These are phyloP conservation scores for Anoplopoma fimbria DNA, from an alignment of 2,113 vertebrate species.

Conservation along the genomic window DNA sequence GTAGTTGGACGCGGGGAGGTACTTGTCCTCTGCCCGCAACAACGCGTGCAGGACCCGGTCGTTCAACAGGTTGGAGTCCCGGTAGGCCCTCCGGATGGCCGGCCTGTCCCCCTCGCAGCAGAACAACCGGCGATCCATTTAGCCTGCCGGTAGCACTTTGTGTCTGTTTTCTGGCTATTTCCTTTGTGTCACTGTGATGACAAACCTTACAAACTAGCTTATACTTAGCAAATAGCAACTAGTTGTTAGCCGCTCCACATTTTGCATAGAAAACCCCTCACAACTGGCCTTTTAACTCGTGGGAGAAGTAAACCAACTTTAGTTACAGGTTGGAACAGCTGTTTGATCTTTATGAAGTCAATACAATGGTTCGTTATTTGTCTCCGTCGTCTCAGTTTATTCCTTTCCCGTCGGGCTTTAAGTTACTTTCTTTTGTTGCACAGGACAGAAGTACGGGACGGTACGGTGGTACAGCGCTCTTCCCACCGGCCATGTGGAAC, in stretches of 20 bases:
- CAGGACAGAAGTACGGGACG: background rate
- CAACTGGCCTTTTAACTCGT: background rate
- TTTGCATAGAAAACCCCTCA: background rate
- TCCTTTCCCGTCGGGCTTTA: background rate
- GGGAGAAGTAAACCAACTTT: background rate
- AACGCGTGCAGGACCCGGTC: constrained; percentile 93
- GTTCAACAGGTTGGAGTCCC: constrained; percentile 92
- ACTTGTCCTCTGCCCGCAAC: constrained; percentile 92
- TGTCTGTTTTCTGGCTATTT: background rate
- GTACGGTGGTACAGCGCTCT: background rate
- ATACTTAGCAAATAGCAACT: background rate
- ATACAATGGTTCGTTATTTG: background rate
- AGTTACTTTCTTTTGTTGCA: constrained; percentile 31
- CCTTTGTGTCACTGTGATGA: background rate
- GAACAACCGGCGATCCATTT: constrained; percentile 92
- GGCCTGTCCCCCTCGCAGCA: constrained; percentile 91
- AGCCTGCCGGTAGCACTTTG: background rate
- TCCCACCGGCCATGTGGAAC: background rate
- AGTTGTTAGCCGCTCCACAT: constrained; percentile 19
- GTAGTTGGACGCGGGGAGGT: constrained; percentile 92
- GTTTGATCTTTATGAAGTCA: background rate
- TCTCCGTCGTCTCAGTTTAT: background rate
- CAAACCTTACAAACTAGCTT: background rate
- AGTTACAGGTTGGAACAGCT: background rate
- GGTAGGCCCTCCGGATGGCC: constrained; percentile 91